Conservation (phyloP, 2,113 vertebrate genomes). For the Corythoichthys haematopterus region DNA sequence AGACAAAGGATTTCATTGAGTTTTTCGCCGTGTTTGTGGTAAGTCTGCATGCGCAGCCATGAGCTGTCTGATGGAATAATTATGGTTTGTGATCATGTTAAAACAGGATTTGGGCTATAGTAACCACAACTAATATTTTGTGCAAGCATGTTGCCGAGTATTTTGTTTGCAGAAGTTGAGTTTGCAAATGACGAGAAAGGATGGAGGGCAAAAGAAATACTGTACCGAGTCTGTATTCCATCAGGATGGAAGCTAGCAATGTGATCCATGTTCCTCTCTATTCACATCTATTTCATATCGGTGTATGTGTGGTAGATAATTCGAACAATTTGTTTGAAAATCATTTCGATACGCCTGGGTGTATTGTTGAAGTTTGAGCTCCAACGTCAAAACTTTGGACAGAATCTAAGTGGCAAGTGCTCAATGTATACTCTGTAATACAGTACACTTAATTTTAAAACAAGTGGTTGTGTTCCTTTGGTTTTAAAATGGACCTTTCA, state of each 20-base stretch:
- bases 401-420: neutral
- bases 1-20: slow-evolving; percentile 38
- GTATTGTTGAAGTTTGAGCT: neutral
- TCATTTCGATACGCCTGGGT: neutral
- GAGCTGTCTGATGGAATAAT: slow-evolving; percentile 36
- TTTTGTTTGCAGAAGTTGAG: slow-evolving; percentile 28
- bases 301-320: neutral
- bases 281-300: neutral
- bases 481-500: neutral
- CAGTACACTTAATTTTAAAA: neutral
- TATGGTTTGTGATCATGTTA: slow-evolving; percentile 11
- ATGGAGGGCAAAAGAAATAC: slow-evolving; percentile 45
- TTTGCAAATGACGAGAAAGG: slow-evolving; percentile 46
- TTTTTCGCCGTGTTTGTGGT: slow-evolving; percentile 35
- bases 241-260: slow-evolving; percentile 12
- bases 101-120: neutral
- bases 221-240: slow-evolving; percentile 1
- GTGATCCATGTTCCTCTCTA: neutral
- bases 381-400: neutral
- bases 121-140: neutral
- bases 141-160: neutral
- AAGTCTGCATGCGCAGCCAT: slow-evolving; percentile 58
- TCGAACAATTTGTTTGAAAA: neutral
- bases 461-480: neutral
- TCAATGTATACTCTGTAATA: neutral